These are phyloP conservation scores for Cololabis saira DNA, from an alignment of 2,113 vertebrate genomes.

Conservation along the genomic window DNA sequence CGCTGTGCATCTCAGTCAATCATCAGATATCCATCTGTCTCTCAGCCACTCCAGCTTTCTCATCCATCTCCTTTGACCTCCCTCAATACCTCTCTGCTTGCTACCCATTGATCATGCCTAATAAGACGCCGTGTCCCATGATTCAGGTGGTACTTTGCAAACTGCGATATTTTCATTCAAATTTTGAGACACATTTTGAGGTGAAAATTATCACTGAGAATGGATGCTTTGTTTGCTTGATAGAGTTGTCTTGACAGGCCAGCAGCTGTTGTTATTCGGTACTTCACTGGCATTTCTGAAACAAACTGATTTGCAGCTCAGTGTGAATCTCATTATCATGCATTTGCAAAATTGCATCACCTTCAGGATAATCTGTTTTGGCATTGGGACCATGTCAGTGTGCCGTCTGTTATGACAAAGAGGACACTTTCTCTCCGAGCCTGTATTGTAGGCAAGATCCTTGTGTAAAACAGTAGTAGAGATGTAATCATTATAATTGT, in stretches of 20 bases:
- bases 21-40: constrained; percentile 49
- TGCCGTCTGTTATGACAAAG: constrained; percentile 36
- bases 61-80: constrained; percentile 39
- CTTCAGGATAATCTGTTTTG: constrained; percentile 61
- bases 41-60: constrained; percentile 28
- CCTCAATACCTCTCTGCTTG: constrained; percentile 18
- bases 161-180: constrained; percentile 25
- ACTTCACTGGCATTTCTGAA: constrained; percentile 56
- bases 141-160: constrained; percentile 39
- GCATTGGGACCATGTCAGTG: constrained; percentile 13
- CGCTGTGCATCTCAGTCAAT: constrained; percentile 60
- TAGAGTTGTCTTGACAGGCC: constrained; percentile 54
- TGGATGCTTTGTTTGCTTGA: constrained; percentile 54
- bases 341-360: constrained; percentile 63
- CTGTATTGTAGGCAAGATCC: constrained; percentile 19
- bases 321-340: constrained; percentile 67
- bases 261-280: constrained; percentile 51
- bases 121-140: constrained; percentile 16
- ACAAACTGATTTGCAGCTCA: constrained; percentile 67
- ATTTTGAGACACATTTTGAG: constrained; percentile 14
- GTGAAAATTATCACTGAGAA: constrained; percentile 20
- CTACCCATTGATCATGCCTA: constrained; percentile 42
- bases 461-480: constrained; percentile 19
- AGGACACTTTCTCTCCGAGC: constrained; percentile 13
- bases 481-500: constrained; percentile 9